Base-by-base conservation (phyloP, 2,797 vertebrate species). In the Liparis tanakae region DNA sequence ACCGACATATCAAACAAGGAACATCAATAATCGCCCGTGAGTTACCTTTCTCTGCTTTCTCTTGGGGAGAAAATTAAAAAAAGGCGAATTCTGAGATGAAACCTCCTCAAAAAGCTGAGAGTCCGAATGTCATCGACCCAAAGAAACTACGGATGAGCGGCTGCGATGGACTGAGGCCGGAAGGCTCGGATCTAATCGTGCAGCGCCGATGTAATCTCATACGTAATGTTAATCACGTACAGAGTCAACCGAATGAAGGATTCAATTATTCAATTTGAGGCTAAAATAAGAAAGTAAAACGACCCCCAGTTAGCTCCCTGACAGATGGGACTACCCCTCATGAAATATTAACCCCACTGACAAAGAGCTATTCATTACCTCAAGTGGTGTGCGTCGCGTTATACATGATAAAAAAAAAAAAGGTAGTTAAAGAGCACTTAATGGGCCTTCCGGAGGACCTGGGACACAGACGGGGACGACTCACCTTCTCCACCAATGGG, bases 401-500 rank as follows among this genome's bases (percentile, higher is more conserved):
- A 64, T 57, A 67, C 57, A 79, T 82, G 10, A 34, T 44, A 68
- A 33, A 77, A 30, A 30, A 30, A 30, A 30, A 30, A 58, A 72
- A 48, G 41, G 41, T 65, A 12, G 20, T n/a, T 17, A 46, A 46
- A 62, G 63, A n/a, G 66, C 10, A 12, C 6, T 48, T 25, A 18
- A n/a, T 22, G 2, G 5, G 67, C 17, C 15, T 12, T 58, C 36
- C 13, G 56, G 18, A 14, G 39, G 13, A 43, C 5, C 22, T 18
- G 30, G 67, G 43, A 18, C 39, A 63, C 37, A 60, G 39, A 68
- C 2, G 10, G 30, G 1, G 13, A 8, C 1, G 17, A 60, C 89
- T 85, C 79, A 92, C 92, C 88, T 90, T 92, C 87, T 90, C 85
- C 88, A 80, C 88, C 84, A 91, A 78, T 39, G 78, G 85, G 85